Percentiles rank a stretch among this genome's conserved stretches.
Evolutionary conservation across 2,113 vertebrate species (phyloP).

Genomic region (Lepisosteus osseus): DNA sequence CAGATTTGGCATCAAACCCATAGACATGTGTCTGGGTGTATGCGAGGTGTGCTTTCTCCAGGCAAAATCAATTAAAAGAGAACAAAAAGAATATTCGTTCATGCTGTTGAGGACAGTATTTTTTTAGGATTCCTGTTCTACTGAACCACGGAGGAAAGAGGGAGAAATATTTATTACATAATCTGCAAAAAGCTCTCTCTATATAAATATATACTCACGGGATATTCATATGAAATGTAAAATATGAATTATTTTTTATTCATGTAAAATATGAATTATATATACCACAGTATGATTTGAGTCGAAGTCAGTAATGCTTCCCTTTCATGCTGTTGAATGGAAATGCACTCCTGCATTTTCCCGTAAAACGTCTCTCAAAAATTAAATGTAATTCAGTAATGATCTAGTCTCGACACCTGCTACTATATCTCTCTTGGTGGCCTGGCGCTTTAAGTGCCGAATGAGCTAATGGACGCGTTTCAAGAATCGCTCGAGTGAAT

Average conservation of each 20-base stretch:
- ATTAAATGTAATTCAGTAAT: conserved; percentile 14
- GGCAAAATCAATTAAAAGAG: background rate
- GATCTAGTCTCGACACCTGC: conserved; percentile 4
- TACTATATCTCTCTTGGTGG: conserved; percentile 1
- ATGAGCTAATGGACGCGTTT: conserved; percentile 3
- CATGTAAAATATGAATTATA: no score
- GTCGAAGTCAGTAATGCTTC: background rate
- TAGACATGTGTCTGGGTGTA: background rate
- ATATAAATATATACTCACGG: no score
- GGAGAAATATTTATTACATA: background rate
- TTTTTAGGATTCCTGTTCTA: conserved; percentile 21
- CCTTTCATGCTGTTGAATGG: background rate
- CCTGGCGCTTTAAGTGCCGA: background rate
- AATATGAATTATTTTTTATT: no score
- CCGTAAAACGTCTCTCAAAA: background rate
- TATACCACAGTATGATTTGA: background rate
- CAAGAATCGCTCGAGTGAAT: conserved; percentile 7
- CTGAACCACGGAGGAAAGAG: conserved; percentile 18
- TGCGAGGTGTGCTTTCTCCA: background rate
- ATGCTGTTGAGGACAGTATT: no score
- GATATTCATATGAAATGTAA: no score
- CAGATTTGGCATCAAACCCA: background rate
- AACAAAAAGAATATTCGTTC: background rate
- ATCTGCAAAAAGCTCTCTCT: no score
- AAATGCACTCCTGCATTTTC: no score